Conservation (phyloP, 2,113 vertebrate genomes). For the Heloderma charlesbogerti region DNA sequence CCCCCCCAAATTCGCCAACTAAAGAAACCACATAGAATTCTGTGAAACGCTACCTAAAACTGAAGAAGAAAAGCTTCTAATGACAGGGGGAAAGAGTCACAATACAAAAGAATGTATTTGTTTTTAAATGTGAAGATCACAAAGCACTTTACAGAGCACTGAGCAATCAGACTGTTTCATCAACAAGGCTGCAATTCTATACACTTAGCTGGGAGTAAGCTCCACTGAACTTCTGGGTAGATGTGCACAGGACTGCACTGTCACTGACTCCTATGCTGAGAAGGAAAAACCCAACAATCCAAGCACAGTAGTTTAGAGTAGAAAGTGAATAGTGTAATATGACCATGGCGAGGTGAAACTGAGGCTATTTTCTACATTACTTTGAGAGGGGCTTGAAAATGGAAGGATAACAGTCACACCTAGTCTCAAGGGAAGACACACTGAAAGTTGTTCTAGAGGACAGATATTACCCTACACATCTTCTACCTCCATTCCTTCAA, state of each 20-base stretch:
- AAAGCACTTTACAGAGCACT: conserved; percentile 43
- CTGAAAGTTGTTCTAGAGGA: neutral
- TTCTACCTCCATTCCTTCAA: neutral
- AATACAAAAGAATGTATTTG: conserved; percentile 13
- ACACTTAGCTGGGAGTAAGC: neutral
- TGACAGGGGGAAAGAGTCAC: conserved; percentile 15
- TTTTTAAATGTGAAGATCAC: conserved; percentile 46
- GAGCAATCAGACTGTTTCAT: conserved; percentile 13
- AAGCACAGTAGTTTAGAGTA: conserved; percentile 26
- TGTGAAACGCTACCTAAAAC: conserved; percentile 13
- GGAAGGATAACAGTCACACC: neutral
- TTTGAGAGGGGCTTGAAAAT: neutral
- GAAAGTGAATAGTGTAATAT: conserved; percentile 29
- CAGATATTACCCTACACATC: neutral
- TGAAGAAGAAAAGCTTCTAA: conserved; percentile 25
- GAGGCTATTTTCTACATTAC: neutral
- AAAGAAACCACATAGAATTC: conserved; percentile 35
- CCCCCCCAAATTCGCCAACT: too few relatives aligned
- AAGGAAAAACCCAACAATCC: neutral
- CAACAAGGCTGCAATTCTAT: neutral
- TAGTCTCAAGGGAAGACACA: neutral
- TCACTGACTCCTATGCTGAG: neutral
- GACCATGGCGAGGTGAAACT: conserved; percentile 35
- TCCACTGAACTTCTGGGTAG: neutral
- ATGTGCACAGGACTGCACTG: conserved; percentile 32